Base-by-base conservation (phyloP, 2,113 vertebrate species). In the Synodontis membranacea region DNA sequence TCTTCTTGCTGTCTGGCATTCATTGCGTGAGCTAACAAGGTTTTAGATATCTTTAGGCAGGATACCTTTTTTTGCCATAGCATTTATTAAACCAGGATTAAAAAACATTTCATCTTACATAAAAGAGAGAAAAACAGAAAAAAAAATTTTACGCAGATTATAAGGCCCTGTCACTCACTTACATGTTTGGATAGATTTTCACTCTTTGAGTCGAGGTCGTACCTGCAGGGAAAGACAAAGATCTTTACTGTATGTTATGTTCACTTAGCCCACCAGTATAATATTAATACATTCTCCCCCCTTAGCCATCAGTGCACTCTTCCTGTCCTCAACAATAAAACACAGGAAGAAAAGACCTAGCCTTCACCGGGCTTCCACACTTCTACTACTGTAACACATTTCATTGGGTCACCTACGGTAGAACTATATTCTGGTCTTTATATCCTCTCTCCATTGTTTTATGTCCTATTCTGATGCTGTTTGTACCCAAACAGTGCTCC, bases 181-280 rank as follows among this genome's bases (percentile, higher is more conserved):
- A 99, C 98, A 88, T 99, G 98, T 93, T 99, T 98, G 42, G 98
- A 98, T 76, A 99, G 95, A 91, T 99, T 98, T 89, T 97, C 96
- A 70, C 98, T 99, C 94, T 99, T 99, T 44, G 97, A 98, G 93
- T 99, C 98, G 84, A 99, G 95, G 90, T 99, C 98, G 23, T 98
- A 99, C 93, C 98, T 99, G 91, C 82, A 93, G 91, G 75, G 91
- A 86, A 75, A 88, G 89, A 93, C 86, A 90, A 87, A 85, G 76
- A 84, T 46, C 58, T 34, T n/a, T 56, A 44, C 56, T 88, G n/a
- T 25, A 28, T 25, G 82, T 62, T 46, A 80, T 68, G 66, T 42
- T 48, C 46, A 72, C 15, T 50, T 50, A 87, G 42, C 52, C 44
- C 34, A 46, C 28, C 39, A 86, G 34, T 50, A 80, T 54, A 52